Conservation (phyloP, 1,140 invertebrate genomes). For the Paracyclopina nana region DNA sequence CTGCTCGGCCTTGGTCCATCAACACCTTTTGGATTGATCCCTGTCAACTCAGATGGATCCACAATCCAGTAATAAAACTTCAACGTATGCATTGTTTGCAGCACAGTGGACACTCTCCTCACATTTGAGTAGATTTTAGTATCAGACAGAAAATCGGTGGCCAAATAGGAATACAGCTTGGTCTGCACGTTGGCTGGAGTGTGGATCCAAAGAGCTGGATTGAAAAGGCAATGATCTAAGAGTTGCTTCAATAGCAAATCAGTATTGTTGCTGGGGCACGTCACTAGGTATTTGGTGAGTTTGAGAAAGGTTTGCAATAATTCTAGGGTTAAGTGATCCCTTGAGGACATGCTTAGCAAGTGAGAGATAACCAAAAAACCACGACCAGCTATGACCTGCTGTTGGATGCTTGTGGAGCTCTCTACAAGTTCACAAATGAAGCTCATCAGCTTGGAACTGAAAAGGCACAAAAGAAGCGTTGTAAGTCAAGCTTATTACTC, state of each 20-base stretch:
- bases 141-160: constrained; percentile 90
- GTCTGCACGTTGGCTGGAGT: constrained; percentile 89
- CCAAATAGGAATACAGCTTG: constrained; percentile 84
- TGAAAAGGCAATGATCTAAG: constrained; percentile 94
- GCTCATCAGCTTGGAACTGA: constrained; percentile 81
- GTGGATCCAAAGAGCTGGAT: constrained; percentile 95
- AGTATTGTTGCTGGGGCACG: constrained; percentile 73
- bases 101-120: constrained; percentile 79
- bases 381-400: constrained; percentile 44
- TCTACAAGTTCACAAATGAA: constrained; percentile 94
- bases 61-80: constrained; percentile 99
- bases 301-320: constrained; percentile 80
- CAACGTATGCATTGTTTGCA: constrained; percentile 92
- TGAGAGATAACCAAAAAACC: constrained; percentile 96
- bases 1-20: constrained; percentile 79
- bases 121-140: constrained; percentile 95
- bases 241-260: constrained; percentile 88
- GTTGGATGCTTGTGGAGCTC: constrained; percentile 86
- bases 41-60: constrained; percentile 80
- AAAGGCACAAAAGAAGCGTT: constrained; percentile 20
- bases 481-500: neutral
- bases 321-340: constrained; percentile 79
- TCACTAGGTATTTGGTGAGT: constrained; percentile 88
- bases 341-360: constrained; percentile 49
- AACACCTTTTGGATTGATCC: constrained; percentile 80